A percentile compares a stretch with the other conserved stretches of the same genome.
Evolutionary conservation across 2,797 vertebrate species (phyloP).

Genomic region (Tarsius wallacei): DNA sequence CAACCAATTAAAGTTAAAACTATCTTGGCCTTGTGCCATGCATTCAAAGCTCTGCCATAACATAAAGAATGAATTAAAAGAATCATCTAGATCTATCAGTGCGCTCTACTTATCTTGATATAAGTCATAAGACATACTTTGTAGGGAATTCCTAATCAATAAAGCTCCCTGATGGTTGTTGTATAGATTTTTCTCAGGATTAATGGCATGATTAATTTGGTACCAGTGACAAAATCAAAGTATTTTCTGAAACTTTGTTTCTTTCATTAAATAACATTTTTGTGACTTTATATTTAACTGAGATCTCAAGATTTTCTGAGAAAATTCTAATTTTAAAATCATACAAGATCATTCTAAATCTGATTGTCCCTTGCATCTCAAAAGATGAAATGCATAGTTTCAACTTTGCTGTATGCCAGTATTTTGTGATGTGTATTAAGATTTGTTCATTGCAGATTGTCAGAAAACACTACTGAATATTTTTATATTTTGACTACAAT

Average conservation of each 20-base stretch:
- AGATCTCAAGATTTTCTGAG: not conserved
- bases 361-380: slow-evolving; percentile 16
- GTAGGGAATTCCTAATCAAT: not conserved
- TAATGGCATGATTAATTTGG: not conserved
- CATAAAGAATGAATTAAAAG: not conserved
- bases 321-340: slow-evolving; percentile 39
- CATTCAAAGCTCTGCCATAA: not conserved
- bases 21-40: not conserved
- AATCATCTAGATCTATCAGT: not conserved
- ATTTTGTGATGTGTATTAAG: not conserved
- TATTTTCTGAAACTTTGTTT: slow-evolving; percentile 18
- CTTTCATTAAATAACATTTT: not conserved
- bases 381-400: not conserved
- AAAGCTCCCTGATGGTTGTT: not conserved
- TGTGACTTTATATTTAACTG: not conserved
- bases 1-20: slow-evolving; percentile 52
- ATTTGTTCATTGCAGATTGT: not conserved
- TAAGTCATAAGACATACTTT: not conserved
- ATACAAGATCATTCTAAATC: not conserved
- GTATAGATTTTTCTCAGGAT: slow-evolving; percentile 17
- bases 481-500: slow-evolving; percentile 48
- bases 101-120: not conserved
- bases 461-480: not conserved
- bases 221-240: not conserved
- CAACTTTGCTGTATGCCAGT: not conserved